These are phyloP conservation scores for Junonia oenone DNA, from an alignment of 2,888 invertebrate genomes.

Conservation along the genomic window DNA sequence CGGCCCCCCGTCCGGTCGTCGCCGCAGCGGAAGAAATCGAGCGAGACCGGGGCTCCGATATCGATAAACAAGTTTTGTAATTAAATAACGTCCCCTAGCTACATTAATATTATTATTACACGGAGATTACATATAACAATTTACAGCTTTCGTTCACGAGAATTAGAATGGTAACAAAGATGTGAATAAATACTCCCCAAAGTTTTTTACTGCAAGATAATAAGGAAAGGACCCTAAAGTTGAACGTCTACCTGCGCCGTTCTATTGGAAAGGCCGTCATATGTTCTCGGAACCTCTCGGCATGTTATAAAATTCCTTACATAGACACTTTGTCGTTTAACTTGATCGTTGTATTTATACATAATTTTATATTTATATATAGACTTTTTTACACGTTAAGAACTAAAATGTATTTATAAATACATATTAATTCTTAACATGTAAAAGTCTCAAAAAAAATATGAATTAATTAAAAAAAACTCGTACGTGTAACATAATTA, in stretches of 20 bases:
- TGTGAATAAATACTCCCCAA: neutral
- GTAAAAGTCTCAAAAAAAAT: too few relatives aligned
- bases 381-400: too few relatives aligned
- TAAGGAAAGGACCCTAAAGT: neutral
- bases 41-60: slow-evolving; percentile 42
- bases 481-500: too few relatives aligned
- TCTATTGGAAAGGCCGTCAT: neutral
- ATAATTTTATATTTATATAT: too few relatives aligned
- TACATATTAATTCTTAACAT: too few relatives aligned
- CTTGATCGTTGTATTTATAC: too few relatives aligned
- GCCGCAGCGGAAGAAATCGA: slow-evolving; percentile 53
- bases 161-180: neutral
- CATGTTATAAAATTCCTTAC: neutral
- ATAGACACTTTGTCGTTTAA: neutral
- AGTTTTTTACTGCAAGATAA: neutral
- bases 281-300: neutral
- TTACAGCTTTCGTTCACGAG: neutral
- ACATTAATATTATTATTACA: neutral
- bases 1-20: slow-evolving; percentile 39
- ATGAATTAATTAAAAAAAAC: too few relatives aligned
- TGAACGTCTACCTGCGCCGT: neutral
- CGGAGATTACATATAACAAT: neutral
- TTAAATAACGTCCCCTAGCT: neutral
- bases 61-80: slow-evolving; percentile 46
- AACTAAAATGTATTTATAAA: too few relatives aligned